Percentiles rank a stretch among this genome's conserved stretches.
phyloP scores from a whole-genome alignment of 2,888 invertebrate species.

The Pammene aurita region DNA sequence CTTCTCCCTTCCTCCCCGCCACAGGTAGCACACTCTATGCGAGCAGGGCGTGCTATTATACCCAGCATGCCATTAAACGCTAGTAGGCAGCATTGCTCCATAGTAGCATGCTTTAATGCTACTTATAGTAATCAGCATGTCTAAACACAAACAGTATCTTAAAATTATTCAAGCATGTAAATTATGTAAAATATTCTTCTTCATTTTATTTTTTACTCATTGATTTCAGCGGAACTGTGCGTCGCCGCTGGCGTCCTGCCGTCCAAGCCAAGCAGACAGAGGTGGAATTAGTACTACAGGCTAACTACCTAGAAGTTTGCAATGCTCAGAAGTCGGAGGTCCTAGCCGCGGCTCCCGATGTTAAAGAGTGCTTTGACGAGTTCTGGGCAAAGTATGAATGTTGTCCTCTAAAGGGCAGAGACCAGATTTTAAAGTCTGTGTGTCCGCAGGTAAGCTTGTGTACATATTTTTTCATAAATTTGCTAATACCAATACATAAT shows the following conservation, averaged over 20 bases:
- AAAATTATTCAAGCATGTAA: too few species aligned
- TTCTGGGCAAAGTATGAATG: conserved; percentile 88
- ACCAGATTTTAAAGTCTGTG: conserved; percentile 90
- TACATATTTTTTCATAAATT: not conserved
- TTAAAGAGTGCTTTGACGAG: conserved; percentile 86
- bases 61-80: too few species aligned
- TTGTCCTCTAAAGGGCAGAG: conserved; percentile 87
- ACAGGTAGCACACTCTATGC: too few species aligned
- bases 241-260: conserved; percentile 88
- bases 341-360: conserved; percentile 84
- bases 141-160: too few species aligned
- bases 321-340: conserved; percentile 76
- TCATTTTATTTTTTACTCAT: too few species aligned
- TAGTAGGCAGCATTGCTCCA: too few species aligned
- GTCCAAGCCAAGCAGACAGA: conserved; percentile 84
- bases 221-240: conserved; percentile 87
- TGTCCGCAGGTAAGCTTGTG: conserved; percentile 88
- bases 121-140: too few species aligned
- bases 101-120: too few species aligned
- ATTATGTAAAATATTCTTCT: too few species aligned
- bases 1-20: too few species aligned
- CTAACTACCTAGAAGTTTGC: conserved; percentile 88
- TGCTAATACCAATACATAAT: too few species aligned
- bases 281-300: conserved; percentile 87
- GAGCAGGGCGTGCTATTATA: too few species aligned